Conservation (phyloP, 2,888 invertebrate genomes). For the Chrysina gloriosa region DNA sequence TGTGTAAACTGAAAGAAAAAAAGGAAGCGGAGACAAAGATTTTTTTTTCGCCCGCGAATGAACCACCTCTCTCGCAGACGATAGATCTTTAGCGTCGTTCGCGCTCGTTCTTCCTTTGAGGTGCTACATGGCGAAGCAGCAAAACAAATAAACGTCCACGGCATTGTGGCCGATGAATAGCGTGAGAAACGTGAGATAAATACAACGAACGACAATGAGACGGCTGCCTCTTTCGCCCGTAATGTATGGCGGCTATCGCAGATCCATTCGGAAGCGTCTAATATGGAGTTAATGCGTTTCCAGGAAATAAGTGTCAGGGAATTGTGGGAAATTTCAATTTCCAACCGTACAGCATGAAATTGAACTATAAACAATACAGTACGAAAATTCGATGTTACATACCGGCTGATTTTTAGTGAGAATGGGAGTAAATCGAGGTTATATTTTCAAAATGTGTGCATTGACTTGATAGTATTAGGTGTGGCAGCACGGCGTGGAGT, state of each 20-base stretch:
- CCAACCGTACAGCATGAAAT: background rate
- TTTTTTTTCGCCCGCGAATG: constrained; percentile 16
- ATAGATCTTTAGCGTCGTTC: constrained; percentile 1
- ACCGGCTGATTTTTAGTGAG: too few relatives aligned
- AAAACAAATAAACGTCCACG: constrained; percentile 45
- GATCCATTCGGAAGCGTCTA: constrained; percentile 16
- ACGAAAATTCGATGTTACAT: too few relatives aligned
- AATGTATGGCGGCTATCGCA: constrained; percentile 11
- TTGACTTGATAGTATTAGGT: too few relatives aligned
- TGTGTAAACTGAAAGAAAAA: constrained; percentile 8
- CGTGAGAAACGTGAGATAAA: constrained; percentile 49
- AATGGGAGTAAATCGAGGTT: too few relatives aligned
- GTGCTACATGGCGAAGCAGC: constrained; percentile 11
- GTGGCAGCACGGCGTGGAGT: too few relatives aligned
- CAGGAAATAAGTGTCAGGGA: background rate
- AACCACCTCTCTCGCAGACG: background rate
- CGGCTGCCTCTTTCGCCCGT: background rate
- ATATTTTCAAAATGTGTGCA: too few relatives aligned
- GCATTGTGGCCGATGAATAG: constrained; percentile 48
- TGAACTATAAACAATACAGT: background rate
- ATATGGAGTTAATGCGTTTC: constrained; percentile 1
- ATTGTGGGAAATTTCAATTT: constrained; percentile 5
- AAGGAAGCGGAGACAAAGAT: background rate
- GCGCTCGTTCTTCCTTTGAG: background rate
- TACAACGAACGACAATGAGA: constrained; percentile 41